Percentiles rank a stretch among this genome's conserved stretches.
Evolutionary conservation across 92 coral and sea anemone species (phyloP).

Genomic region (Heliopora coerulea): DNA sequence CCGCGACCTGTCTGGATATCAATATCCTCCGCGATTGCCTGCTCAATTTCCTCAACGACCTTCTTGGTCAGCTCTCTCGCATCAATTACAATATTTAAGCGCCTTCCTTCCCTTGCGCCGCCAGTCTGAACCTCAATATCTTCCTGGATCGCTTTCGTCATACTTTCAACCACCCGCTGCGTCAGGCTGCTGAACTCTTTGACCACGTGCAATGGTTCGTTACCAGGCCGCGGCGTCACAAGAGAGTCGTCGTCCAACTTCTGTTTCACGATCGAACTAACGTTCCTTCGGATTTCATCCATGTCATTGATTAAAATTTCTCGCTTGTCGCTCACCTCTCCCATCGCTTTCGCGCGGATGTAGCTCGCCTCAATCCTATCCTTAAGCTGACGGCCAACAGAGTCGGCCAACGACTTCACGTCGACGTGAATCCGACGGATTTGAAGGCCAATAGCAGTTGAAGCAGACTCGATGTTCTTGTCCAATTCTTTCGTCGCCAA

Average conservation of each 20-base stretch:
- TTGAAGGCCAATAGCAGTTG: constrained; percentile 20
- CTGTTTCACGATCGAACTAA: constrained; percentile 16
- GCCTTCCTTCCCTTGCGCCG: constrained; percentile 28
- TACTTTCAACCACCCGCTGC: constrained; percentile 24
- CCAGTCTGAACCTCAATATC: constrained; percentile 28
- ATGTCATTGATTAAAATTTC: constrained; percentile 23
- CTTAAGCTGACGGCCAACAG: constrained; percentile 24
- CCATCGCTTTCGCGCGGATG: constrained; percentile 25
- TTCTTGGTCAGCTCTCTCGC: constrained; percentile 19
- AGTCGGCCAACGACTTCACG: constrained; percentile 27
- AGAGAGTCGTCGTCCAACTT: constrained; percentile 51
- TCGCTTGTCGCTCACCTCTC: constrained; percentile 19
- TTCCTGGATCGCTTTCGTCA: constrained; percentile 41
- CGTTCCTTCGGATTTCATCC: constrained; percentile 29
- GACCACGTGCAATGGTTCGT: constrained; percentile 44
- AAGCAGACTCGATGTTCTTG: constrained; percentile 23
- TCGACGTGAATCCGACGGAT: constrained; percentile 29
- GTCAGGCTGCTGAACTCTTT: constrained; percentile 20
- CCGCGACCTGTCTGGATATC: constrained; percentile 28
- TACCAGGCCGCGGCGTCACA: constrained; percentile 58
- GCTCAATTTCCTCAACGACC: constrained; percentile 28
- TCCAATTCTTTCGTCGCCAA: constrained; percentile 17
- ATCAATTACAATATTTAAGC: constrained; percentile 19
- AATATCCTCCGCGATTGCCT: constrained; percentile 15
- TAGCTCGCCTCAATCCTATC: constrained; percentile 20